Base-by-base conservation (phyloP, 2,113 vertebrate species). In the Clarias magur region DNA sequence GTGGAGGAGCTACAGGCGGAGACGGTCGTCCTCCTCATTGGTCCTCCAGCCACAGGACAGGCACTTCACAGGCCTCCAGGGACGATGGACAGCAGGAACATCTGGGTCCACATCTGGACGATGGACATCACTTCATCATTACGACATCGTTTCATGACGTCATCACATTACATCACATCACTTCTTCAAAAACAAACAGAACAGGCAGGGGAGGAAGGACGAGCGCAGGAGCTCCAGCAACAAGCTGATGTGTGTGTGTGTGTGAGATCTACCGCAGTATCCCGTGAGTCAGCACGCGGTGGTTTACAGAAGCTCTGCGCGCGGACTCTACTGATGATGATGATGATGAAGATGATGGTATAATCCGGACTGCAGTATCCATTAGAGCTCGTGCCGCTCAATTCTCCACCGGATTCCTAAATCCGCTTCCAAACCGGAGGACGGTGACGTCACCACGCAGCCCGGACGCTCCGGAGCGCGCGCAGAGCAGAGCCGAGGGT, bases 211-310 rank as follows among this genome's bases (percentile, higher is more conserved):
- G 23, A 75, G 19, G 72, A 59, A 16, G 21, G 17, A 60, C 27
- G 17, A 57, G n/a, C 9, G 54, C 15, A 53, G 54, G 54, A 79
- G 54, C 38, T 57, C 54, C 67, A 59, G 68, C 67, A 72, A 73
- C 68, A 73, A 83, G 65, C 42, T 70, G 3, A 54, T 83, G 23
- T 53, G 17, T 85, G 88, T 17, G 65, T 59, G 19, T 27, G 10
- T 53, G 63, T 8, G 34, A 83, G 34, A 81, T 79, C 56, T 72
- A 68, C 68, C 53, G 67, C 68, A 78, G 21, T 54, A 57, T 82
- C 79, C 59, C 56, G 81, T 82, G 81, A 82, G 62, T 82, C 81
- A 82, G 81, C 81, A 82, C 5, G 38, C 34, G 62, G 25, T 53
- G 81, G 67, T 82, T 82, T 67, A 82, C 62, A 82, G 34, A 65